These are phyloP conservation scores for Ashinkailepas kermadecensis DNA, from an alignment of 2,888 invertebrate species.

Conservation along the genomic window DNA sequence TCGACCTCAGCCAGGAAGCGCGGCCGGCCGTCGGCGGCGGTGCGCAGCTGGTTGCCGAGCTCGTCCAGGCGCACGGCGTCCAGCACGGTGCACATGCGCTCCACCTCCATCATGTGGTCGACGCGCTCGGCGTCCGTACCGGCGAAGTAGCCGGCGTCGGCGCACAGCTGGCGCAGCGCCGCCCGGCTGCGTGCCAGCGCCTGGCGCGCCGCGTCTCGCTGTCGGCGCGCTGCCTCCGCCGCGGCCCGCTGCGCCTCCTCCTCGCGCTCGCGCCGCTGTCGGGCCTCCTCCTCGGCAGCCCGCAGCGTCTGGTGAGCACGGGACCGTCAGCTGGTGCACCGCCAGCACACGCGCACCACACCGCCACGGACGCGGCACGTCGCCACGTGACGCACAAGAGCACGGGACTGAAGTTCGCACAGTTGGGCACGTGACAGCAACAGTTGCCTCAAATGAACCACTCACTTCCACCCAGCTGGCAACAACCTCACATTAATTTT, in stretches of 20 bases:
- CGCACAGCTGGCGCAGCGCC: conserved; percentile 31
- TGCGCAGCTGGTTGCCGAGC: conserved; percentile 60
- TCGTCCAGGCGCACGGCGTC: conserved; percentile 52
- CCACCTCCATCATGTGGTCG: conserved; percentile 79
- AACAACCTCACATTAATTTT: too few species aligned
- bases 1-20: conserved; percentile 48
- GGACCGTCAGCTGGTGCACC: too few species aligned
- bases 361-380: too few species aligned
- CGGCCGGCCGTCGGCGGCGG: conserved; percentile 28
- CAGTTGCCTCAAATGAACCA: too few species aligned
- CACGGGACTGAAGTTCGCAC: too few species aligned
- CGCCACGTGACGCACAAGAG: too few species aligned
- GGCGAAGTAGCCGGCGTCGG: conserved; percentile 39
- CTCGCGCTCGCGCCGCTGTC: conserved; percentile 62
- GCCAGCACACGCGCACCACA: too few species aligned
- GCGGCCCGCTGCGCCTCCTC: conserved; percentile 72
- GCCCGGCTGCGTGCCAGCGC: conserved; percentile 63
- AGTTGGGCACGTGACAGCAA: too few species aligned
- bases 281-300: conserved; percentile 56
- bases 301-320: conserved; percentile 41
- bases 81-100: conserved; percentile 78
- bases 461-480: too few species aligned
- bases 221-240: conserved; percentile 72
- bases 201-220: conserved; percentile 76
- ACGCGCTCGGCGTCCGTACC: conserved; percentile 61